Percentiles rank a stretch among this genome's conserved stretches.
These are phyloP conservation scores for Novumbra hubbsi DNA, from an alignment of 2,797 vertebrate species.

Conservation along the genomic window DNA sequence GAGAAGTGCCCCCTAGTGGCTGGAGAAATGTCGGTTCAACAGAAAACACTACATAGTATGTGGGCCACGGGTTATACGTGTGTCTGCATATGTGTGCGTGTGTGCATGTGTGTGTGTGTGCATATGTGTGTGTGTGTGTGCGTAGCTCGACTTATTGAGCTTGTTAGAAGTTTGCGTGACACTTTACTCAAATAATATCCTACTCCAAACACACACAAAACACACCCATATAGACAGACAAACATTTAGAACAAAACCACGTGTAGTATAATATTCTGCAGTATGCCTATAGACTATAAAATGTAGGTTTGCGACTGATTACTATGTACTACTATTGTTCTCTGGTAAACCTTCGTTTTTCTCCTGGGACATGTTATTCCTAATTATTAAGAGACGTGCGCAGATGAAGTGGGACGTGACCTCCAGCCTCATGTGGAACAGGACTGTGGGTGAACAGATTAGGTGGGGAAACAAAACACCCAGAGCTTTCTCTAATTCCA, in stretches of 20 bases:
- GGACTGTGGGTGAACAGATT: slow-evolving; percentile 28
- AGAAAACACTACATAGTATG: too few species aligned
- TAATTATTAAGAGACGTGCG: too few species aligned
- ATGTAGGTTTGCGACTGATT: too few species aligned
- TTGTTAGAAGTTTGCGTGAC: slow-evolving; percentile 33
- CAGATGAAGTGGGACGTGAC: background rate
- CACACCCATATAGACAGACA: background rate
- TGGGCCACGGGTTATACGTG: too few species aligned
- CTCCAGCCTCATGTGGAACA: slow-evolving; percentile 24
- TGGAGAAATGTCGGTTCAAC: too few species aligned
- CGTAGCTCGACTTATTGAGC: slow-evolving; percentile 27
- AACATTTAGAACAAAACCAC: background rate
- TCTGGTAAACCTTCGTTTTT: too few species aligned
- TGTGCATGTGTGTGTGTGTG: background rate
- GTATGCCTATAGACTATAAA: too few species aligned
- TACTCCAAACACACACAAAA: slow-evolving; percentile 2
- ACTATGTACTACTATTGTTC: too few species aligned
- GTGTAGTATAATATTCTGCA: too few species aligned
- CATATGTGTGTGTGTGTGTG: background rate
- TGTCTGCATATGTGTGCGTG: background rate
- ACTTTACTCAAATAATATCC: slow-evolving; percentile 13
- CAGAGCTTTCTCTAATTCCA: background rate
- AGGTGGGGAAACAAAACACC: slow-evolving; percentile 20
- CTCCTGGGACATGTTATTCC: too few species aligned
- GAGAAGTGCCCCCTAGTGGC: too few species aligned